Conservation (phyloP, 64 coral and sea anemone genomes). For the Acropora tenuis region DNA sequence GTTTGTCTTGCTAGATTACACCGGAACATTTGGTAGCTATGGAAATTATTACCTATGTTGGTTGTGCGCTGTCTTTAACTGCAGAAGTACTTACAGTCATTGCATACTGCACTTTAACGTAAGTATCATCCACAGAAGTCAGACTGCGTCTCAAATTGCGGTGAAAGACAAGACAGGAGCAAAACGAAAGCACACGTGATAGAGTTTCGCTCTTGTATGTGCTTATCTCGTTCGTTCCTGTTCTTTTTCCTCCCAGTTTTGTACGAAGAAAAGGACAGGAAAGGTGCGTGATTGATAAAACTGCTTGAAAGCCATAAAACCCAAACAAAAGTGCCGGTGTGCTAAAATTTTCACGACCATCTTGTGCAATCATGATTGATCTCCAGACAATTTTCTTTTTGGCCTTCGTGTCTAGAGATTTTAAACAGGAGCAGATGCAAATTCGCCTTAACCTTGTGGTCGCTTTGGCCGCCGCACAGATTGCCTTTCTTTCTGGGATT, state of each 20-base stretch:
- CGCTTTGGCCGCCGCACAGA: slow-evolving; percentile 50
- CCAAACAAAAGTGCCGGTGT: no score
- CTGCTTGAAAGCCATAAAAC: no score
- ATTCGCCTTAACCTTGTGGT: slow-evolving; percentile 58
- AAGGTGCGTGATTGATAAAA: no score
- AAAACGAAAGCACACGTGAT: no score
- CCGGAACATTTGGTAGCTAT: not conserved
- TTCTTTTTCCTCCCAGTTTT: no score
- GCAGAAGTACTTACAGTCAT: slow-evolving; percentile 45
- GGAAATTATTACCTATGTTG: slow-evolving; percentile 52
- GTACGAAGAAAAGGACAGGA: no score
- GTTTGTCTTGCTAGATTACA: not conserved
- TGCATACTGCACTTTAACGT: slow-evolving; percentile 38
- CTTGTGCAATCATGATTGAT: not conserved
- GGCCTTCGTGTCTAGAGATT: slow-evolving; percentile 9
- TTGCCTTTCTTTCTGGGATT: slow-evolving; percentile 52
- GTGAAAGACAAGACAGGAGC: no score
- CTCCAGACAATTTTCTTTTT: not conserved
- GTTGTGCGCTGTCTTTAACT: slow-evolving; percentile 46
- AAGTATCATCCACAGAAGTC: not conserved
- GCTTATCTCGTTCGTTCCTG: no score
- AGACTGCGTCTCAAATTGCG: no score
- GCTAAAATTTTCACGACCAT: no score
- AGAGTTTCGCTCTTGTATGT: no score
- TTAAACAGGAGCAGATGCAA: slow-evolving; percentile 60